These are phyloP conservation scores for Nilaparvata lugens DNA, from an alignment of 1,140 invertebrate genomes.

Conservation along the genomic window DNA sequence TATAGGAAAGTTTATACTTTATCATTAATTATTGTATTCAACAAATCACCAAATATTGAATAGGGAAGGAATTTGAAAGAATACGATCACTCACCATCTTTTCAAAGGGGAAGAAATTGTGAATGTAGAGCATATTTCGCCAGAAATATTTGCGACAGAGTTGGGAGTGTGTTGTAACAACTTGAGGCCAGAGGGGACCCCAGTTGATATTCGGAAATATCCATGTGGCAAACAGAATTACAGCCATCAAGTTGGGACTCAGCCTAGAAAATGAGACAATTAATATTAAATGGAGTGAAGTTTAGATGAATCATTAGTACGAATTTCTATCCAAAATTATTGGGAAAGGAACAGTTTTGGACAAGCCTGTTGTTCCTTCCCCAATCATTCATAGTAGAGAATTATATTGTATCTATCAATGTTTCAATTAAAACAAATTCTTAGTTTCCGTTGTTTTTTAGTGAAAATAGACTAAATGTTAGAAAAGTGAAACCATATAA, in stretches of 20 bases:
- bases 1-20: no score
- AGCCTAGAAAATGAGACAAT: conserved; percentile 39
- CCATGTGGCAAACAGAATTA: conserved; percentile 51
- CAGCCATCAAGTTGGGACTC: conserved; percentile 42
- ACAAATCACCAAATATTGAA: no score
- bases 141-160: conserved; percentile 54
- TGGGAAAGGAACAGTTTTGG: conserved; percentile 49
- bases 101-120: conserved; percentile 58
- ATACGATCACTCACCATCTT: conserved; percentile 50
- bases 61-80: conserved; percentile 57
- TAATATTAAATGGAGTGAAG: conserved; percentile 48
- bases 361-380: no score
- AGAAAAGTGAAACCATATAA: no score
- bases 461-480: no score
- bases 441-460: no score
- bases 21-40: no score
- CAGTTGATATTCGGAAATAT: conserved; percentile 45
- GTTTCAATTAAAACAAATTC: no score
- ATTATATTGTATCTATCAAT: no score
- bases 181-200: conserved; percentile 50
- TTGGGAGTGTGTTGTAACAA: conserved; percentile 48
- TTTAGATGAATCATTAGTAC: conserved; percentile 51
- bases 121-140: conserved; percentile 56
- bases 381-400: no score
- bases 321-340: no score